Base-by-base conservation (phyloP, 2,797 vertebrate genomes). In the Holocentrus rufus region DNA sequence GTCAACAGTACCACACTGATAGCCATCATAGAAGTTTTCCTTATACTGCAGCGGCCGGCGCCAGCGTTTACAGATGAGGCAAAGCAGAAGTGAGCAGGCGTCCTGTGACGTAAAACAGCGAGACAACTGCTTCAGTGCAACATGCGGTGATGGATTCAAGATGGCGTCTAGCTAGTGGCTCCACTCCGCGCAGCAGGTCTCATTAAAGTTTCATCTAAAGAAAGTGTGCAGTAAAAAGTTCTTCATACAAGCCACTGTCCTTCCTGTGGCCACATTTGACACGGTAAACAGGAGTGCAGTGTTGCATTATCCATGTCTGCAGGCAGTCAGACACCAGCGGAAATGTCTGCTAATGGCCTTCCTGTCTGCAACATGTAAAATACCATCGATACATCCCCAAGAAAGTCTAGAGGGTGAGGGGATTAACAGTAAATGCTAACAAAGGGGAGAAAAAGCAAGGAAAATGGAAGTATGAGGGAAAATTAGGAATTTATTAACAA, bases 301-400 rank as follows among this genome's bases (percentile, higher is more conserved):
- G 39, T n/a, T 46, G 46, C 18, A 67, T 46, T 47, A 57, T 44
- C 53, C 39, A 67, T 30, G 65, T 56, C 44, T 14, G 36, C 27
- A 53, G 50, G 23, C 47, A 36, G 20, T 22, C 52, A 55, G 64
- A 66, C 52, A 25, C 10, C 31, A 50, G 63, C 22, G 63, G 49
- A 27, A 65, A 55, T 4, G 11, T 42, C 52, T n/a, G 14, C 49
- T 36, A 53, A 66, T 66, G 52, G 18, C 15, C 47, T 20, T 3
- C 49, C 30, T 39, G 68, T 61, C 46, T 10, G 36, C 9, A 6
- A 25, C 57, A 42, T 34, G 13, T 10, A 15, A 52, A 31, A 22
- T 20, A 11, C 30, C 15, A 18, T 18, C n/a, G n/a, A n/a, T n/a
- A n/a, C n/a, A n/a, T n/a, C n/a, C n/a, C n/a, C n/a, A n/a, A n/a